Evolutionary conservation across 2,888 invertebrate genomes (phyloP).

Genomic region (Aphidoletes aphidimyza): DNA sequence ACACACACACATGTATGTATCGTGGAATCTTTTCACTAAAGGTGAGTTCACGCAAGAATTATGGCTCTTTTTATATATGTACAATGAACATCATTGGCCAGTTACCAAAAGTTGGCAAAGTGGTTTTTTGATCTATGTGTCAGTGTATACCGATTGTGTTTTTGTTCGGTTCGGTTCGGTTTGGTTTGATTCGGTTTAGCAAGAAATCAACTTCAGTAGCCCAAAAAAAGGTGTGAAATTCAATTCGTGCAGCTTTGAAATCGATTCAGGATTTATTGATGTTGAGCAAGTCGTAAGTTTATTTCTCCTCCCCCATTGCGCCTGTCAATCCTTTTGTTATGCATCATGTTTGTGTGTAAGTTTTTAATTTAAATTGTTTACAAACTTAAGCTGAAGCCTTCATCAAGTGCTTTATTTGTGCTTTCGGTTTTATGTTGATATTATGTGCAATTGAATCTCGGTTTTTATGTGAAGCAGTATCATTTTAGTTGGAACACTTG

Average conservation of each 20-base stretch:
- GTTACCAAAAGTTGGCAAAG: neutral
- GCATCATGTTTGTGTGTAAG: neutral
- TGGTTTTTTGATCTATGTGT: slow-evolving; percentile 8
- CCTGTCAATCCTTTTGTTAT: neutral
- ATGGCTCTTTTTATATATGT: neutral
- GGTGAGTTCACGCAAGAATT: slow-evolving; percentile 18
- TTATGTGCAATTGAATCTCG: slow-evolving; percentile 51
- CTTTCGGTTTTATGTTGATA: slow-evolving; percentile 38
- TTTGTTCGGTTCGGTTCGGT: neutral
- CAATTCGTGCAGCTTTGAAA: neutral
- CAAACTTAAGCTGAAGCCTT: slow-evolving; percentile 48
- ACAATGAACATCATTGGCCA: neutral
- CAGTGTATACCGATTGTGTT: neutral
- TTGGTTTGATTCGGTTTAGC: neutral
- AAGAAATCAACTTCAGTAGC: neutral
- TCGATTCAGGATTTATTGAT: slow-evolving; percentile 36
- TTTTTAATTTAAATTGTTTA: slow-evolving; percentile 51
- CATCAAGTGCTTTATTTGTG: slow-evolving; percentile 49
- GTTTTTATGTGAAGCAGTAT: slow-evolving; percentile 51
- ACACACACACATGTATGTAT: too few relatives aligned
- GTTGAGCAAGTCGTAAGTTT: neutral
- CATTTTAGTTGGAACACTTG: slow-evolving; percentile 49
- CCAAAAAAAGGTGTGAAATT: neutral
- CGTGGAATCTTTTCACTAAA: neutral
- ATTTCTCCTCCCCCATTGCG: neutral